Base-by-base conservation (phyloP, 2,888 invertebrate genomes). In the Coenonympha glycerion region DNA sequence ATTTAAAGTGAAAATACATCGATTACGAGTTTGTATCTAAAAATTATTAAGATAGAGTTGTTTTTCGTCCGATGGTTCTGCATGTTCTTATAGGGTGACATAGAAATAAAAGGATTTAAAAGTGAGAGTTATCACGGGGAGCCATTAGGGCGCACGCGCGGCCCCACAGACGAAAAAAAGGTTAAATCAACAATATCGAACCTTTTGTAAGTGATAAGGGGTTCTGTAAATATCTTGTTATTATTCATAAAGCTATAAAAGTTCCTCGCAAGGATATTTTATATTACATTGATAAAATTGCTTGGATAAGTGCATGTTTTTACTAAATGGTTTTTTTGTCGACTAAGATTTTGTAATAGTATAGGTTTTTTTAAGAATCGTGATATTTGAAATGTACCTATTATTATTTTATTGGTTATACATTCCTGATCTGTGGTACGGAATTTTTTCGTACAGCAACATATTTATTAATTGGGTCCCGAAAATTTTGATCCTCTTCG, bases 101-200 rank as follows among this genome's bases (percentile, higher is more conserved):
- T 71, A 73, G 70, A 71, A 69, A 75, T 78, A 80, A 80, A 78
- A 81, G 79, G 79, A 79, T 76, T 76, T 73, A 77, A 80, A 82
- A 86, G 86, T 87, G 86, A 87, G 86, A 86, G 84, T 86, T 87
- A 87, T 87, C 87, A 85, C 86, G 58, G 78, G 71, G 76, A 68
- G 73, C 83, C 86, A 86, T 87, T 86, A 86, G 78, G 63, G 66
- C 81, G 86, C 86, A 87, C 87, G 87, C 85, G 87, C 86, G 79
- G 75, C 66, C 73, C 66, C 76, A 76, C 74, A 68, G 73, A 72
- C 62, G 46, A 64, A 66, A 72, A 74, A 72, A 73, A 66, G 60
- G 51, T 47, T 66, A 39, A 71, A 71, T 67, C 66, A 71, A 69
- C 54, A 57, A 54, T 48, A 52, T 48, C 8, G 58, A 61, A 56